These are phyloP conservation scores for Timema podura DNA, from an alignment of 2,888 invertebrate species.

Conservation along the genomic window DNA sequence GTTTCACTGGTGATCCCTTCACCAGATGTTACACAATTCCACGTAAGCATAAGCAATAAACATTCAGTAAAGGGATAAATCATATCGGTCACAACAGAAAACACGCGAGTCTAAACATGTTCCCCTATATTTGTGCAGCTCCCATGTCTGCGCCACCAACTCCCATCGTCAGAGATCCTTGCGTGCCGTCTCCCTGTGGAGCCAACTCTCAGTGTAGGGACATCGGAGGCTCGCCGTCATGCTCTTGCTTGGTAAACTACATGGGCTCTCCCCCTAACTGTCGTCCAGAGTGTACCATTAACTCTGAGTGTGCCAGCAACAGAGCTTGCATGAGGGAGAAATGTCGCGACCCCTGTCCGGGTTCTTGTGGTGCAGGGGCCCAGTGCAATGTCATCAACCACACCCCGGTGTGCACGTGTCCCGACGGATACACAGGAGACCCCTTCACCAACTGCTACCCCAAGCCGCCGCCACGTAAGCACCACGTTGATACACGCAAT, in stretches of 20 bases:
- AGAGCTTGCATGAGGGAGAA: slow-evolving; percentile 68
- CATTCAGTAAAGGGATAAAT: no score
- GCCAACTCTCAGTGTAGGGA: slow-evolving; percentile 58
- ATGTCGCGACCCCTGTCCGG: slow-evolving; percentile 73
- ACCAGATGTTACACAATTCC: slow-evolving; percentile 60
- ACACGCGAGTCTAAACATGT: no score
- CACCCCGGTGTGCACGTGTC: slow-evolving; percentile 71
- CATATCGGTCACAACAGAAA: no score
- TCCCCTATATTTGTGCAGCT: not conserved
- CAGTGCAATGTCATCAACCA: slow-evolving; percentile 71
- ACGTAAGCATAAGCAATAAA: slow-evolving; percentile 33
- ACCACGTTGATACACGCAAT: no score
- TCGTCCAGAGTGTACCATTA: slow-evolving; percentile 68
- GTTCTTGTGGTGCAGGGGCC: slow-evolving; percentile 69
- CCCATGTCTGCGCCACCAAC: slow-evolving; percentile 34
- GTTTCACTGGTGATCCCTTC: slow-evolving; percentile 73
- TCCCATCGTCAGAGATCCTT: slow-evolving; percentile 41
- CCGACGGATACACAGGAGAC: slow-evolving; percentile 67
- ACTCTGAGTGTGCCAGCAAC: slow-evolving; percentile 67
- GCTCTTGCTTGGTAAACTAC: slow-evolving; percentile 40
- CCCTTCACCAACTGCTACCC: slow-evolving; percentile 66
- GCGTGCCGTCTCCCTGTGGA: slow-evolving; percentile 54
- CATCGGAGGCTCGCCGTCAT: slow-evolving; percentile 55
- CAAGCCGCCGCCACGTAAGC: slow-evolving; percentile 55
- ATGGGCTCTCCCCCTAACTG: slow-evolving; percentile 44